phyloP scores from a whole-genome alignment of 2,113 vertebrate species.

The Mus spicilegus region DNA sequence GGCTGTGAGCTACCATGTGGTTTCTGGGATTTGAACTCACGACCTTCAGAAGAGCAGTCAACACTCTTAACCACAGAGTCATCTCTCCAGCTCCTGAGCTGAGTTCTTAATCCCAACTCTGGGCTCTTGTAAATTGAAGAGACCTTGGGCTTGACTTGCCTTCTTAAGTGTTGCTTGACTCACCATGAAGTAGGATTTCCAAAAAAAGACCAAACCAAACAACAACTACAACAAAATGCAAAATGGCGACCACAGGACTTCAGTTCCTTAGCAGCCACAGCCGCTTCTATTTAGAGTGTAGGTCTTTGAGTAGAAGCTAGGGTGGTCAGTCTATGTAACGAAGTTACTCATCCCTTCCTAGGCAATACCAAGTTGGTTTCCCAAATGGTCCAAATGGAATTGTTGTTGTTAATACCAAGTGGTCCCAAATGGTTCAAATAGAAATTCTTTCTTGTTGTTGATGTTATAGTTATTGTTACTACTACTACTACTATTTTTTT shows the following conservation, averaged over 20 bases:
- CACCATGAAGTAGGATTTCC: conserved; percentile 34
- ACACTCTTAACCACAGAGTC: too few relatives aligned
- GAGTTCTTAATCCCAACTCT: not conserved
- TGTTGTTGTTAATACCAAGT: too few relatives aligned
- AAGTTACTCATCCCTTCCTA: conserved; percentile 29
- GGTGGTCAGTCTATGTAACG: not conserved
- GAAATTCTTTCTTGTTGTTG: too few relatives aligned
- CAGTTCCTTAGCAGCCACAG: not conserved
- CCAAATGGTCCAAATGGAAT: not conserved
- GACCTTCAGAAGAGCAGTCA: too few relatives aligned
- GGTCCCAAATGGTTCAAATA: too few relatives aligned
- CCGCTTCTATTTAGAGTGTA: not conserved
- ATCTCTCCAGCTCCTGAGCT: too few relatives aligned
- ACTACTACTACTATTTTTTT: not conserved
- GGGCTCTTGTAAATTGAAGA: not conserved
- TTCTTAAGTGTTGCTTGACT: conserved; percentile 26
- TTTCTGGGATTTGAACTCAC: too few relatives aligned
- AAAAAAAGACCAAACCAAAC: not conserved
- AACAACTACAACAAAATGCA: too few relatives aligned
- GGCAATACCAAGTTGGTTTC: conserved; percentile 33
- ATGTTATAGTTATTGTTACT: too few relatives aligned
- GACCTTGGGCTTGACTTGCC: not conserved
- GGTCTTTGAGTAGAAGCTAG: not conserved
- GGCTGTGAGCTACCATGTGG: too few relatives aligned
- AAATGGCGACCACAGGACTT: not conserved